Evolutionary conservation across 2,113 vertebrate species (phyloP).

Genomic region (Rhombomys opimus): DNA sequence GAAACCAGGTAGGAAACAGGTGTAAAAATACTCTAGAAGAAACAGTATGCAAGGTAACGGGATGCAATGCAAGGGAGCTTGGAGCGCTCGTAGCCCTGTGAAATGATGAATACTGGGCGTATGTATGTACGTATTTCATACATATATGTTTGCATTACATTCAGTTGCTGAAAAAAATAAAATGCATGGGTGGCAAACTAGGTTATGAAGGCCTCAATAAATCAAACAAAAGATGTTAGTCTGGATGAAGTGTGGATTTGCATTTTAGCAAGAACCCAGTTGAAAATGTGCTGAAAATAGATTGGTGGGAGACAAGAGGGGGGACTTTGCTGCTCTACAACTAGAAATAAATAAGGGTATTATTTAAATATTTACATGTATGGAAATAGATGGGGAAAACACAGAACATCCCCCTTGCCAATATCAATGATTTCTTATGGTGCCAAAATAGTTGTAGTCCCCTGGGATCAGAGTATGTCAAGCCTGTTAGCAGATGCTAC

Average conservation of each 20-base stretch:
- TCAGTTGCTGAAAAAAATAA: neutral
- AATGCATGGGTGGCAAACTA: neutral
- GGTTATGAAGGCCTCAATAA: neutral
- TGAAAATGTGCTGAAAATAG: neutral
- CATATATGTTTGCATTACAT: neutral
- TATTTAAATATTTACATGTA: neutral
- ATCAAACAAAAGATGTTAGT: neutral
- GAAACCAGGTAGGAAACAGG: neutral
- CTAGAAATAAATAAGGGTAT: neutral
- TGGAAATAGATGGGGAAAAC: neutral
- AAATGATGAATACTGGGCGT: neutral
- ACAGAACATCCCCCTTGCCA: neutral
- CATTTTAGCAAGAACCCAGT: slow-evolving; percentile 4
- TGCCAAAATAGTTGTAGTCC: neutral
- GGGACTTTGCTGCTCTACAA: neutral
- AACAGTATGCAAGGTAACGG: neutral
- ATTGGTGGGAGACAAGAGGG: neutral
- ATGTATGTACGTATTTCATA: neutral
- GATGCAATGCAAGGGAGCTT: neutral
- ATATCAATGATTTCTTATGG: neutral
- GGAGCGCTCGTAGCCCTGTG: neutral
- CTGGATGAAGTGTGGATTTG: neutral
- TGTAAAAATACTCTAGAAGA: neutral
- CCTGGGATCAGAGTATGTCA: neutral
- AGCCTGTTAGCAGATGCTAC: neutral